phyloP scores from a whole-genome alignment of 2,888 invertebrate genomes.

The Brenthis hecate region DNA sequence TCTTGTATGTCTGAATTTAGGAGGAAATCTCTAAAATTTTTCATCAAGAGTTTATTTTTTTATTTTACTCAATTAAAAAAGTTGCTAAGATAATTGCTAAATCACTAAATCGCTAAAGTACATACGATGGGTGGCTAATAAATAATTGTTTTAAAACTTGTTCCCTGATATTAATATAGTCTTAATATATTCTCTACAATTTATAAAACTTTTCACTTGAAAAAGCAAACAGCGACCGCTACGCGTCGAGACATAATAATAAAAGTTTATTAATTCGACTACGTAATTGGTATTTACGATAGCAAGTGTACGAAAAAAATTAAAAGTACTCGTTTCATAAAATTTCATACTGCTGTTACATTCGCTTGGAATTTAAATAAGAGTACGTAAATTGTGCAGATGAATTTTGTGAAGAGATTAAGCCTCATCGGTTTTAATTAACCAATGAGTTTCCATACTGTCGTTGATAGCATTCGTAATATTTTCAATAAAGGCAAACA shows the following conservation, averaged over 20 bases:
- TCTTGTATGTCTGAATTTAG: no score
- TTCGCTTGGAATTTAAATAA: conserved; percentile 5
- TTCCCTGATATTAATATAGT: background rate
- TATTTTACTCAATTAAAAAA: no score
- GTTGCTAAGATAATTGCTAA: no score
- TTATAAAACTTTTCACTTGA: background rate
- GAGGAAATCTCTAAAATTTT: no score
- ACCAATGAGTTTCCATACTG: background rate
- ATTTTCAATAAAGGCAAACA: no score
- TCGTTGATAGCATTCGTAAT: no score
- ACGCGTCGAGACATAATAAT: background rate
- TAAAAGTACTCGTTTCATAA: conserved; percentile 11
- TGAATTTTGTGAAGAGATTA: conserved; percentile 4
- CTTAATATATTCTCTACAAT: background rate
- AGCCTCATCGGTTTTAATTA: conserved; percentile 15
- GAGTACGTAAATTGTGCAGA: background rate
- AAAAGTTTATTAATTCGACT: conserved; percentile 8
- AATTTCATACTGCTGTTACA: conserved; percentile 11
- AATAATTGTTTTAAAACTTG: no score
- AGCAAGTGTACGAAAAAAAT: conserved; percentile 6
- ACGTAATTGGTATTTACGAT: conserved; percentile 8
- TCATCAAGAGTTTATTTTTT: no score
- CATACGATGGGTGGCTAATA: no score
- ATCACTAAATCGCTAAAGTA: no score
- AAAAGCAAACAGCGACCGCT: conserved; percentile 5